Conservation (phyloP, 2,888 invertebrate genomes). For the Cryptosula pallasiana region DNA sequence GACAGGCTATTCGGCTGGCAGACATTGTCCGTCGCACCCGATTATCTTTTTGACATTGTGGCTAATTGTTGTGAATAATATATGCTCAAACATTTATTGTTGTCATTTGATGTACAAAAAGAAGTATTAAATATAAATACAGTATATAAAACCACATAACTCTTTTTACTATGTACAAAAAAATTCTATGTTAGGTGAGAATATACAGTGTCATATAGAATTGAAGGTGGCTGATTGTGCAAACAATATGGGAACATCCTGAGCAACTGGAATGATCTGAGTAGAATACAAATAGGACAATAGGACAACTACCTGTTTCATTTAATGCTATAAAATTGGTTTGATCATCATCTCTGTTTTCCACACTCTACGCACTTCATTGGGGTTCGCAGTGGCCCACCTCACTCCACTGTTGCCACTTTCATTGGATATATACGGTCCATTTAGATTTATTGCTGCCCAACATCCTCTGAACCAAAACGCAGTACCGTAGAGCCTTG, state of each 20-base stretch:
- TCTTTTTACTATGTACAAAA: slow-evolving; percentile 6
- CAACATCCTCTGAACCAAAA: slow-evolving; percentile 18
- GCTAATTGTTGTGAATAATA: too few species aligned
- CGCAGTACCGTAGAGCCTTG: slow-evolving; percentile 7
- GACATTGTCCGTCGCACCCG: too few species aligned
- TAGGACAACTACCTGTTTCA: background rate
- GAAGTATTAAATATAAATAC: background rate
- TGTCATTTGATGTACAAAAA: background rate
- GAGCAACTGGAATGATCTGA: background rate
- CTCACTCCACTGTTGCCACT: background rate
- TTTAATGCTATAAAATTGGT: slow-evolving; percentile 7
- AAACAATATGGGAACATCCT: background rate
- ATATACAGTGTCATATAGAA: background rate
- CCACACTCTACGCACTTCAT: slow-evolving; percentile 17
- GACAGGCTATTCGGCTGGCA: too few species aligned
- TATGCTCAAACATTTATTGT: too few species aligned
- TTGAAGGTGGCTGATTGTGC: slow-evolving; percentile 16
- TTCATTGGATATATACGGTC: slow-evolving; percentile 4
- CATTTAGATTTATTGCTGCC: slow-evolving; percentile 19
- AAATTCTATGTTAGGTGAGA: background rate
- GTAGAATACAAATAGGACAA: background rate
- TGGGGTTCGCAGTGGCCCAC: slow-evolving; percentile 11
- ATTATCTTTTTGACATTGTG: too few species aligned
- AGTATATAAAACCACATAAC: background rate
- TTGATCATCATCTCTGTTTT: slow-evolving; percentile 22